phyloP scores from a whole-genome alignment of 1,140 invertebrate genomes.

The Magallana angulata region DNA sequence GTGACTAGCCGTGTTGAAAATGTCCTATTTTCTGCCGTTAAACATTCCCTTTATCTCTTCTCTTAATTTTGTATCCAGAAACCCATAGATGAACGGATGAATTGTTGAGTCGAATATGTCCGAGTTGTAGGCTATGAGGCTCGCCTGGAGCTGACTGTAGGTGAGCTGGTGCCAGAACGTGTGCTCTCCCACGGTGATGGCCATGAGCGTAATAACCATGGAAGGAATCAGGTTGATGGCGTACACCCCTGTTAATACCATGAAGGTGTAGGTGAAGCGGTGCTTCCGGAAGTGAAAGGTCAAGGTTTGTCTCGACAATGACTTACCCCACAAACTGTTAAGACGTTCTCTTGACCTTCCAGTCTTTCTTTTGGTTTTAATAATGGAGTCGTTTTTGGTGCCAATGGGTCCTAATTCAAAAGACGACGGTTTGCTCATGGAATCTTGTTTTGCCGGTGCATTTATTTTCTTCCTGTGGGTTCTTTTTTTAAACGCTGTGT shows the following conservation, averaged over 20 bases:
- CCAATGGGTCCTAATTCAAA: not conserved
- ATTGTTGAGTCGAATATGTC: not conserved
- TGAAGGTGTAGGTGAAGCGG: slow-evolving; percentile 14
- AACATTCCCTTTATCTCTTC: not conserved
- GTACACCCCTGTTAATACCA: not conserved
- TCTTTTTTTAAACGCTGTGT: not conserved
- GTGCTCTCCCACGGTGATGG: not conserved
- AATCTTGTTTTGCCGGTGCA: not conserved
- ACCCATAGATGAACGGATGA: not conserved
- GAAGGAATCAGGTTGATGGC: slow-evolving; percentile 2
- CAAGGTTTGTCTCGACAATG: not conserved
- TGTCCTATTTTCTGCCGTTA: not conserved
- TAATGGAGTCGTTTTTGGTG: not conserved
- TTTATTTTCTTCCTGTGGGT: not conserved
- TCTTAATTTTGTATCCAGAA: slow-evolving; percentile 13
- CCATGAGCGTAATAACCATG: not conserved
- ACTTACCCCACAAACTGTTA: not conserved
- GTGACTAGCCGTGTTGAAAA: no score
- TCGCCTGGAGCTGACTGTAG: not conserved
- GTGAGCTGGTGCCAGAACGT: not conserved
- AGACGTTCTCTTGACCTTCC: not conserved
- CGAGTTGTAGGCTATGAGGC: not conserved
- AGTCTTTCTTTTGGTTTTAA: not conserved
- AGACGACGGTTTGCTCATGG: not conserved
- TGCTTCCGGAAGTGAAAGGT: not conserved